These are phyloP conservation scores for Diabrotica undecimpunctata DNA, from an alignment of 1,140 invertebrate species.

Conservation along the genomic window DNA sequence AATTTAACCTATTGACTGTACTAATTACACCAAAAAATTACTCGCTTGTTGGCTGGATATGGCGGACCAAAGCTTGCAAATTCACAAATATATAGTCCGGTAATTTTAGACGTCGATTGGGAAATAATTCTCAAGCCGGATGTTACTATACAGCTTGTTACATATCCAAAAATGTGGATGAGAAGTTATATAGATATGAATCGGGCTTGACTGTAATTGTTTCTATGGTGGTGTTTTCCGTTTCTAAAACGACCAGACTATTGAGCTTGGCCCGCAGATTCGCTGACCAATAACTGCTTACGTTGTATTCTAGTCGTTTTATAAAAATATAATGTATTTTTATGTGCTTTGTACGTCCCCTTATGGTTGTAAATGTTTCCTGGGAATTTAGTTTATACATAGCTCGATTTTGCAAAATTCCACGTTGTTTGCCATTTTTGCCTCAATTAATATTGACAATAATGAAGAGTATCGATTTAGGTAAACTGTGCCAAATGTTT, in stretches of 20 bases:
- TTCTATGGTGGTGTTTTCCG: too few relatives aligned
- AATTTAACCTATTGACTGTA: slow-evolving; percentile 43
- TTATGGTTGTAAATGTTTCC: slow-evolving; percentile 28
- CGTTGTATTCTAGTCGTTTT: slow-evolving; percentile 45
- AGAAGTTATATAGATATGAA: too few relatives aligned
- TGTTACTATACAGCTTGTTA: too few relatives aligned
- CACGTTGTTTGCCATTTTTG: background rate
- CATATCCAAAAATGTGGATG: too few relatives aligned
- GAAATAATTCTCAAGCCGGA: too few relatives aligned
- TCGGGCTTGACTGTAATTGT: too few relatives aligned
- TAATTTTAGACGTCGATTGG: too few relatives aligned
- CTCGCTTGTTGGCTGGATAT: slow-evolving; percentile 46
- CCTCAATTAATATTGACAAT: slow-evolving; percentile 2
- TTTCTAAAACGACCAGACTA: background rate
- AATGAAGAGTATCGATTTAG: slow-evolving; percentile 1
- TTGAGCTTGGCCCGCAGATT: slow-evolving; percentile 15
- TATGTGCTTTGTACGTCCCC: slow-evolving; percentile 46
- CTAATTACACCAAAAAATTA: slow-evolving; percentile 42
- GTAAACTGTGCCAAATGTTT: slow-evolving; percentile 15
- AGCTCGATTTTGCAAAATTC: slow-evolving; percentile 12
- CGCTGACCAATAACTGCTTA: slow-evolving; percentile 43
- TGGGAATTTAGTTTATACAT: slow-evolving; percentile 14
- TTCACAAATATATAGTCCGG: background rate
- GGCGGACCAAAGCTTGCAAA: slow-evolving; percentile 41
- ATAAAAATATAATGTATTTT: slow-evolving; percentile 46